Evolutionary conservation across 1,140 invertebrate genomes (phyloP), one percentile per base, ranked within the genome.

Genomic region (Micrasema minimum): DNA sequence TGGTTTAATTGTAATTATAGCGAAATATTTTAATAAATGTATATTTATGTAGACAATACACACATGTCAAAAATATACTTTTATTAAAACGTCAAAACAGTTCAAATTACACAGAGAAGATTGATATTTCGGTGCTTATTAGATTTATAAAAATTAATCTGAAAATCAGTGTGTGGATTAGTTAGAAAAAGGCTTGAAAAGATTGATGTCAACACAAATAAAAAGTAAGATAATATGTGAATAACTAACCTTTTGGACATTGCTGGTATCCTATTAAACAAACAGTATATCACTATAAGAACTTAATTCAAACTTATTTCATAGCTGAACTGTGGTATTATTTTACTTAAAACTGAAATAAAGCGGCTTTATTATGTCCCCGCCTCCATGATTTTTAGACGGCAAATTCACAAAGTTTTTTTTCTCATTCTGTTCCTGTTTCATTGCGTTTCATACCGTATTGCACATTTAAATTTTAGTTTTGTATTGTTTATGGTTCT

Each of bases 181-280:
- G 43, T 14, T 46, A n/a, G 6, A n/a, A 46, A 46, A n/a, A n/a
- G 14, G 43, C n/a, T 51, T 51, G 26, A 31, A 59, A 38, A 59
- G 14, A 38, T 16, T 14, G 38, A 59, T 59, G 55, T 59, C 55
- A 59, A 59, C 26, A 55, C 26, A 55, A 38, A 12, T 31, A 59
- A 59, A 59, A 18, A 38, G 14, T 16, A 59, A 2, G 23, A n/a
- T n/a, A n/a, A n/a, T 23, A 59, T 59, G 50, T 53, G 11, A 38
- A 38, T 20, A 41, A 62, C 67, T 62, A 69, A 69, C 67, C 67
- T 69, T 69, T 69, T 69, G n/a, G 67, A 62, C 67, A 69, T 69
- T 23, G 67, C 48, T 26, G 48, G 37, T 41, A 23, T 55, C 53
- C 20, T 26, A 62, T 23, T 62, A 26, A 10, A 62, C 22, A 46